phyloP scores from a whole-genome alignment of 2,888 invertebrate genomes.

The Phengaris alcon region DNA sequence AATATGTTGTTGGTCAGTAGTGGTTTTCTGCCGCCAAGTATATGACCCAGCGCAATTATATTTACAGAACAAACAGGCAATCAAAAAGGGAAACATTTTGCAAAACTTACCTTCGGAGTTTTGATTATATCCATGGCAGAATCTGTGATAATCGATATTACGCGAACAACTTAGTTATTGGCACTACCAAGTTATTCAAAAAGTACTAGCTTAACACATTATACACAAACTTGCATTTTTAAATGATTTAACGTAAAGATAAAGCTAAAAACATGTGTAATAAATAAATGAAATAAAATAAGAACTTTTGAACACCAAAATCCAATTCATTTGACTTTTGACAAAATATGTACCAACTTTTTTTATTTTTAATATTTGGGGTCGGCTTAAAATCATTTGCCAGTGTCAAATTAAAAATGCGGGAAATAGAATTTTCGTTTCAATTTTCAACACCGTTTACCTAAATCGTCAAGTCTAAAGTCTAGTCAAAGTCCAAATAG shows the following conservation, averaged over 20 bases:
- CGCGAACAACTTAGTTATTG: conserved; percentile 30
- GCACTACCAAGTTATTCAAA: not conserved
- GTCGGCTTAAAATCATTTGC: too few relatives aligned
- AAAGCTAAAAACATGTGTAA: not conserved
- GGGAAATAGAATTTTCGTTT: too few relatives aligned
- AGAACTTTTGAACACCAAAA: not conserved
- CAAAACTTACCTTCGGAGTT: conserved; percentile 66
- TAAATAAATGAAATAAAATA: not conserved
- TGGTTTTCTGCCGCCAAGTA: not conserved
- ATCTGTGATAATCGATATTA: conserved; percentile 56
- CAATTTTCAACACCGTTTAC: too few relatives aligned
- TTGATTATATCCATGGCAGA: conserved; percentile 67
- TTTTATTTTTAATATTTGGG: too few relatives aligned
- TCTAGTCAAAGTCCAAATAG: too few relatives aligned
- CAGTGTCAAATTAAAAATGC: too few relatives aligned
- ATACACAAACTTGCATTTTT: not conserved
- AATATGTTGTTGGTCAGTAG: too few relatives aligned
- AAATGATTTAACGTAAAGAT: not conserved
- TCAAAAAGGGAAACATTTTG: not conserved
- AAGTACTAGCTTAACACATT: conserved; percentile 2
- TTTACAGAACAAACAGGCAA: not conserved
- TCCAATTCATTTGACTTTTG: not conserved
- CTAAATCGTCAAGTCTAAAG: too few relatives aligned
- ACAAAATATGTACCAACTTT: not conserved
- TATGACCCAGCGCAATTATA: not conserved